Conservation (phyloP, 2,797 vertebrate species). For the Heliangelus exortis region DNA sequence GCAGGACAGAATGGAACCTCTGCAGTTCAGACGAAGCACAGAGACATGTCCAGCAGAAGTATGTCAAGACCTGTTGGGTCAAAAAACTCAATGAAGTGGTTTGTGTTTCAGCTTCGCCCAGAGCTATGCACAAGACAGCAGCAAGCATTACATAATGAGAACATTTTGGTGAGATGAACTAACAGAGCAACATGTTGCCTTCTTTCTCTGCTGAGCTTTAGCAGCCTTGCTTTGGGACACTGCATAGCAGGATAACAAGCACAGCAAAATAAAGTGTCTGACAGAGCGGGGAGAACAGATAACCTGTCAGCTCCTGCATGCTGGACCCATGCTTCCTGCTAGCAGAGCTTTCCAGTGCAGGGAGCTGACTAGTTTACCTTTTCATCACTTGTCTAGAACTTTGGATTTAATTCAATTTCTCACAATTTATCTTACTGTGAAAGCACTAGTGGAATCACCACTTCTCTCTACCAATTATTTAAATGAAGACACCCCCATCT, state of each 20-base stretch:
- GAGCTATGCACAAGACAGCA: not conserved
- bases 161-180: not conserved
- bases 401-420: not conserved
- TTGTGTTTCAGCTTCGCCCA: not conserved
- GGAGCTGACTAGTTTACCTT: not conserved
- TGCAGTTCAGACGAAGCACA: not conserved
- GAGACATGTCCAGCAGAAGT: not conserved
- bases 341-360: not conserved
- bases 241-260: not conserved
- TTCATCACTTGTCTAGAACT: not conserved
- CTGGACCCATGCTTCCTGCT: not conserved
- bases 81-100: not conserved
- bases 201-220: not conserved
- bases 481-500: not conserved
- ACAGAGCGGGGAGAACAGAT: not conserved
- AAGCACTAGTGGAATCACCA: not conserved
- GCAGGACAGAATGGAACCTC: not conserved
- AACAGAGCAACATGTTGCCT: not conserved
- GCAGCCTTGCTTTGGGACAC: not conserved
- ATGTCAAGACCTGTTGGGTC: constrained; percentile 9
- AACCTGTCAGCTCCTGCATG: not conserved
- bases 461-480: not conserved
- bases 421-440: not conserved
- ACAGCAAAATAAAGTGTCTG: not conserved
- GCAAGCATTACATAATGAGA: not conserved